Percentiles rank a stretch among this genome's conserved stretches.
Evolutionary conservation across 2,113 vertebrate species (phyloP).

Genomic region (Hiodon tergisus): DNA sequence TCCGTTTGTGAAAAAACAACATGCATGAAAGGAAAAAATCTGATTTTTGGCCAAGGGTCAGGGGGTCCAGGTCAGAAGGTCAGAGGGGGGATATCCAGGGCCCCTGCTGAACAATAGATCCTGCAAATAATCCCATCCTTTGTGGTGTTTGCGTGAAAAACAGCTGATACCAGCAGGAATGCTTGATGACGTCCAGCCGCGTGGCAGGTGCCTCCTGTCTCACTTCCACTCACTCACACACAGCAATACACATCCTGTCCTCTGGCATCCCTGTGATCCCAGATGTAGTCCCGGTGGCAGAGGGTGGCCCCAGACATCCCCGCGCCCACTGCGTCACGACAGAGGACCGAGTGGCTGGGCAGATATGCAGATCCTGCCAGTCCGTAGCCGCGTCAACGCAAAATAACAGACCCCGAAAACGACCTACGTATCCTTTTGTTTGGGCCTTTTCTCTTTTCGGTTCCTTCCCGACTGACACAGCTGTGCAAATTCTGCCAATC

Average conservation of each 20-base stretch:
- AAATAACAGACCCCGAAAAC: constrained; percentile 40
- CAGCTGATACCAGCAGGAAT: constrained; percentile 30
- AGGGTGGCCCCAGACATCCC: background rate
- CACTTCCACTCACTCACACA: constrained; percentile 20
- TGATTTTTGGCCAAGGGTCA: background rate
- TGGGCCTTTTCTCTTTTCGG: constrained; percentile 11
- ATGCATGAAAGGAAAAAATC: background rate
- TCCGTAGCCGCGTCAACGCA: no score
- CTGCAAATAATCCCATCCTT: constrained; percentile 25
- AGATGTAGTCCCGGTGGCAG: background rate
- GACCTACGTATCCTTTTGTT: constrained; percentile 43
- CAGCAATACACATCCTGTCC: constrained; percentile 36
- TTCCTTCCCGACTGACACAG: constrained; percentile 37
- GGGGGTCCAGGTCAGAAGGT: background rate
- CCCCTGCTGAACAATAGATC: background rate
- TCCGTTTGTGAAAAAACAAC: background rate
- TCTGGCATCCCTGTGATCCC: constrained; percentile 30
- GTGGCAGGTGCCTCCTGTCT: constrained; percentile 36
- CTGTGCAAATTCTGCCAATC: constrained; percentile 50
- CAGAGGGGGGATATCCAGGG: background rate
- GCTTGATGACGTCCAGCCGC: constrained; percentile 35
- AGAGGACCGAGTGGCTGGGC: no score
- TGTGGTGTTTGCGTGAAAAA: constrained; percentile 4
- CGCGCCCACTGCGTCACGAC: no score
- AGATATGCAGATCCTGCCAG: no score